Evolutionary conservation across 2,888 invertebrate species (phyloP).

Genomic region (Chrysina gloriosa): DNA sequence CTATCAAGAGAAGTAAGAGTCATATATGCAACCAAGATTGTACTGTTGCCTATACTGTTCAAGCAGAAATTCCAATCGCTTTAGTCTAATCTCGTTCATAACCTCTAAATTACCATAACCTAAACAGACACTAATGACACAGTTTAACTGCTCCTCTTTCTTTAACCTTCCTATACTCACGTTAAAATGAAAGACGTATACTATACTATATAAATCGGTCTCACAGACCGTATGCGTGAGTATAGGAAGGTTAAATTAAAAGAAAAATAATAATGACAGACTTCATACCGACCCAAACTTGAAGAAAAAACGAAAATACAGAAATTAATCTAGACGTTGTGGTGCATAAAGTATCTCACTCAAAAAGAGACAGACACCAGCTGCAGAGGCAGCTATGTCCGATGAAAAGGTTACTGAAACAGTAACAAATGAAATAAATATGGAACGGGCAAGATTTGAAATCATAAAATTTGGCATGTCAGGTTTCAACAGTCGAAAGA

Average conservation of each 20-base stretch:
- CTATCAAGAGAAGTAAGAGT: no score
- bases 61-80: no score
- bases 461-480: constrained; percentile 86
- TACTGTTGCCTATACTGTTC: no score
- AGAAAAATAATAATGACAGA: constrained; percentile 26
- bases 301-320: constrained; percentile 64
- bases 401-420: constrained; percentile 7
- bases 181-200: no score
- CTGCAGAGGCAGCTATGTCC: constrained; percentile 41
- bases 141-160: neutral
- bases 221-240: no score
- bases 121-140: no score
- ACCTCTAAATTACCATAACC: no score
- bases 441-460: constrained; percentile 83
- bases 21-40: no score
- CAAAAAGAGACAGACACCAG: constrained; percentile 61
- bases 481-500: constrained; percentile 77
- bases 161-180: no score
- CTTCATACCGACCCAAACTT: constrained; percentile 67
- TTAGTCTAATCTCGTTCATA: no score
- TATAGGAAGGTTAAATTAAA: no score
- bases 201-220: no score
- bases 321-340: constrained; percentile 66
- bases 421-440: constrained; percentile 69
- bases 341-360: constrained; percentile 68